Conservation (phyloP, 2,888 invertebrate species). For the Watsonalla cultraria region DNA sequence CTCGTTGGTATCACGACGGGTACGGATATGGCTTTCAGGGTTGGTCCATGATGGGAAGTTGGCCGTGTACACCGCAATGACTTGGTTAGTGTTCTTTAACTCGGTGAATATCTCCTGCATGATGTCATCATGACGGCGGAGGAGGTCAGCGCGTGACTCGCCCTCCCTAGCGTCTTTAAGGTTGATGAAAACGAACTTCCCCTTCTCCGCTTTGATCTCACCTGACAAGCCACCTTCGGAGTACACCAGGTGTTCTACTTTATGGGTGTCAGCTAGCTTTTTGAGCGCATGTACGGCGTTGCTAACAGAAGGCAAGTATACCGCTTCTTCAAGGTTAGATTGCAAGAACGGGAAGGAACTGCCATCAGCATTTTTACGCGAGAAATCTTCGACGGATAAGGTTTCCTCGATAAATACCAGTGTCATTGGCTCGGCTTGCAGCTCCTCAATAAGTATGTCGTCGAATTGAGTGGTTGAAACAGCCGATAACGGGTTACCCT, state of each 20-base stretch:
- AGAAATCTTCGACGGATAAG: conserved; percentile 80
- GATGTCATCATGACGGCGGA: conserved; percentile 79
- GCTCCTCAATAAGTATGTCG: conserved; percentile 46
- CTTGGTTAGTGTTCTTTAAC: conserved; percentile 61
- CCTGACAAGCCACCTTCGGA: conserved; percentile 58
- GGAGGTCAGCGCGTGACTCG: conserved; percentile 74
- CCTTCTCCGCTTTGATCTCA: conserved; percentile 55
- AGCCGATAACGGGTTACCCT: conserved; percentile 50
- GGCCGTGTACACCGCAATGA: conserved; percentile 80
- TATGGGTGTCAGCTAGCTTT: conserved; percentile 59
- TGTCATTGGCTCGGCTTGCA: conserved; percentile 54
- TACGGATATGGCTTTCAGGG: conserved; percentile 36
- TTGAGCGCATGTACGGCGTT: conserved; percentile 77
- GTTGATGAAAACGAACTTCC: conserved; percentile 74
- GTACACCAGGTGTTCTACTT: conserved; percentile 49
- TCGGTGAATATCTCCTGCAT: conserved; percentile 75
- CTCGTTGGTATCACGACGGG: conserved; percentile 41
- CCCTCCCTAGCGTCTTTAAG: conserved; percentile 78
- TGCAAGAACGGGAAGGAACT: conserved; percentile 58
- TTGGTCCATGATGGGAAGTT: conserved; percentile 72
- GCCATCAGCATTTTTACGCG: conserved; percentile 61
- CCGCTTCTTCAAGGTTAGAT: conserved; percentile 41
- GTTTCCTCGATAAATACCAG: conserved; percentile 75
- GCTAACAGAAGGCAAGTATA: conserved; percentile 81
- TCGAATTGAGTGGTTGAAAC: conserved; percentile 51